Conservation (phyloP, 2,888 invertebrate species). For the Lampropteryx suffumata region DNA sequence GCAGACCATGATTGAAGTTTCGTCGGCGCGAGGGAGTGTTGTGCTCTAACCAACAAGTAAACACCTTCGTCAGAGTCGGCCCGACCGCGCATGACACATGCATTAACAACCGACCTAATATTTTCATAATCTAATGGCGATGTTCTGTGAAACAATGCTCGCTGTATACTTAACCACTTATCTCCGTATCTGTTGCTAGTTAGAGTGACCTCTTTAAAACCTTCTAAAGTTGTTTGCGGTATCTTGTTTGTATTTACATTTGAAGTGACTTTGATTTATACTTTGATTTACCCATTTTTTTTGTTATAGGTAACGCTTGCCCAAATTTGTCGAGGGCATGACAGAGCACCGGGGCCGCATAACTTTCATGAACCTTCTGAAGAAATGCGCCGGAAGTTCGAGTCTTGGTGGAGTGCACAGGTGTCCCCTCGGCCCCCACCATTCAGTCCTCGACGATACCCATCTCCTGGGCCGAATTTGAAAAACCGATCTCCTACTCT, state of each 20-base stretch:
- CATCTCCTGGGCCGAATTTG: slow-evolving; percentile 71
- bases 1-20: slow-evolving; percentile 81
- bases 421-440: slow-evolving; percentile 84
- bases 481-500: slow-evolving; percentile 74
- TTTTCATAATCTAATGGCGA: slow-evolving; percentile 83
- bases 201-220: slow-evolving; percentile 80
- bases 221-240: slow-evolving; percentile 75
- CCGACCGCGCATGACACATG: slow-evolving; percentile 78
- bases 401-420: slow-evolving; percentile 94
- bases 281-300: slow-evolving; percentile 37
- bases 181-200: slow-evolving; percentile 75
- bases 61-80: slow-evolving; percentile 64
- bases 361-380: slow-evolving; percentile 89
- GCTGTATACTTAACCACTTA: slow-evolving; percentile 76
- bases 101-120: slow-evolving; percentile 81
- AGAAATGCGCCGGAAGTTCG: slow-evolving; percentile 93
- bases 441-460: slow-evolving; percentile 76
- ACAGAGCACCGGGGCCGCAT: slow-evolving; percentile 85
- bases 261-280: slow-evolving; percentile 43
- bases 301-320: slow-evolving; percentile 89
- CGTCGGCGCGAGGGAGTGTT: slow-evolving; percentile 68
- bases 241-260: slow-evolving; percentile 56
- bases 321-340: slow-evolving; percentile 91
- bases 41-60: slow-evolving; percentile 74
- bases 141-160: slow-evolving; percentile 81